These are phyloP conservation scores for Aegotheles bennettii DNA, from an alignment of 2,113 vertebrate species.

Conservation along the genomic window DNA sequence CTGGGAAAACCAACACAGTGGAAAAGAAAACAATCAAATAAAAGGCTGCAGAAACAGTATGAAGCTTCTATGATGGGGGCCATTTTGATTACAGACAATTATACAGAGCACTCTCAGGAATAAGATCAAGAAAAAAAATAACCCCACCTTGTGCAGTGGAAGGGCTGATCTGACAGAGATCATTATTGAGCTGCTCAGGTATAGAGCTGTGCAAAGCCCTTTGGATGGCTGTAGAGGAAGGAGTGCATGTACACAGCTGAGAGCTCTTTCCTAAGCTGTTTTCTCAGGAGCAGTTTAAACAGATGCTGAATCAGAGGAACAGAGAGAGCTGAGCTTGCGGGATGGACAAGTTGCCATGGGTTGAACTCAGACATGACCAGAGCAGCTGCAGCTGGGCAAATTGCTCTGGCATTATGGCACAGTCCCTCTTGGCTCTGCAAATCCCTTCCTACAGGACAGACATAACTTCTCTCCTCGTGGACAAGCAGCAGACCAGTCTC, in stretches of 20 bases:
- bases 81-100: not conserved
- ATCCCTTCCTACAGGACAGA: not conserved
- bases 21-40: not conserved
- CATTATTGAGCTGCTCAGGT: not conserved
- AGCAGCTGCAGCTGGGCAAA: not conserved
- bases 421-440: not conserved
- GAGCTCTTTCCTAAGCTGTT: not conserved
- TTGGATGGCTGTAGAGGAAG: not conserved
- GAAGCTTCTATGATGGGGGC: not conserved
- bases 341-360: fast-evolving
- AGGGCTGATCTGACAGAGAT: not conserved
- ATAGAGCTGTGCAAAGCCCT: not conserved
- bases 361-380: not conserved
- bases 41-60: not conserved
- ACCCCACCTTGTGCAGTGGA: not conserved
- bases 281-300: not conserved
- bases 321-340: not conserved
- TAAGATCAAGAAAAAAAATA: not conserved
- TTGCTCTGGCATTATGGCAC: not conserved
- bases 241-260: fast-evolving
- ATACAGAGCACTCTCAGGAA: not conserved
- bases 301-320: not conserved
- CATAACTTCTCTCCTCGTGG: not conserved
- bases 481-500: not conserved
- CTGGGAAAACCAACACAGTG: not conserved